Base-by-base conservation (phyloP, 2,113 vertebrate species). In the Notiomystis cincta region DNA sequence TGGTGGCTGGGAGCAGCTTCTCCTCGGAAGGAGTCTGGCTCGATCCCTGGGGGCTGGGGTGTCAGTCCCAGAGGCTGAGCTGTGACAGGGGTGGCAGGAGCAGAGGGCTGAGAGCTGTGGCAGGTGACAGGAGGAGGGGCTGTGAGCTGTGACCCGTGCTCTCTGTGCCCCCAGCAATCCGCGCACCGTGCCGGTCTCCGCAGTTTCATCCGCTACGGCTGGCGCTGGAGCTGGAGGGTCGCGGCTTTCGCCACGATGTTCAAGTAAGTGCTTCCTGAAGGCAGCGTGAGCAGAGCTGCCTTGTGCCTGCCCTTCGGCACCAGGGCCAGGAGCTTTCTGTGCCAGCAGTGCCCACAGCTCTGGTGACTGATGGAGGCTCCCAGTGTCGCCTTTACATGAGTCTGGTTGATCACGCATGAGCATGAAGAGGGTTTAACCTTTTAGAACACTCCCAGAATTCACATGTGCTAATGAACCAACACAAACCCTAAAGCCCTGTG, bases 211-310 rank as follows among this genome's bases (percentile, higher is more conserved):
- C 98, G 99, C 17, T 99, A 99, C 1, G 99, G 99, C 66, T 99
- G 98, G 98, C 98, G 99, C 69, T 99, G 99, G 99, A 98, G 99
- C 95, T 99, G 99, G 99, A 98, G 99, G 81, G 98, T 99, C 4
- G 69, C 98, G 1, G 53, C 96, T 8, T 99, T 99, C 48, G 98
- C 99, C 56, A 98, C 98, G 1, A 17, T 99, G 66, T 99, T 99
- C 97, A 99, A 99, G 99, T 99, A 96, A 98, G 99, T 94, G 40
- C 42, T 86, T 16, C 53, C 37, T 5, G 0, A 0, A 4, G 50
- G 76, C 4, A 21, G 30, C 9, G 60, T 13, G 70, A 54, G 65
- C 66, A 9, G 28, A 8, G 10, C 25, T 58, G 65, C 25, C 35
- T 10, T 10, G 16, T 38, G 27, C 33, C 22, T 23, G 16, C 31